Base-by-base conservation (phyloP, 2,888 invertebrate genomes). In the Camptogramma bilineatum region DNA sequence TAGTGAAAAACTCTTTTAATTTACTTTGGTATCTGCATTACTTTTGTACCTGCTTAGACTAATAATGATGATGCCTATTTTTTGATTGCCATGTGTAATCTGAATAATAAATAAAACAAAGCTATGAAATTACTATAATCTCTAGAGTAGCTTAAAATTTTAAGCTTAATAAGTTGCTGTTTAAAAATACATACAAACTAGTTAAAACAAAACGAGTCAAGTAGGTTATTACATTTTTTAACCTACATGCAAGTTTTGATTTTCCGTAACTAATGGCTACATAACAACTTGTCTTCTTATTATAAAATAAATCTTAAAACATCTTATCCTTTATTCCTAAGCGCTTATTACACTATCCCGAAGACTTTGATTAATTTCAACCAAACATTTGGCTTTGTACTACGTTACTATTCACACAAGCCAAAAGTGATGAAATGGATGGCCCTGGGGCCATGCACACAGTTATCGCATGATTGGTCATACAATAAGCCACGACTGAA, bases 1-100 rank as follows among this genome's bases (percentile, higher is more conserved):
- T 74, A 82, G 81, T 77, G 83, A 84, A 83, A 79, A 76, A 68
- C 80, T 70, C 77, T 73, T 77, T 78, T 83, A 71, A 78, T 80
- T 85, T 78, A 78, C 77, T 82, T 73, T 84, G 79, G 77, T 77
- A 80, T 82, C 65, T 44, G 62, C 64, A 48, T 80, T 82, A 82
- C 76, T 86, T 87, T 77, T 80, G 79, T 86, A 85, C 84, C 87
- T 87, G 90, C 87, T 88, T 86, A 87, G 50, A 54, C 34, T 52
- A 51, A 19, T 16, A 28, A 19, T 34, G 16, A 19, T 34, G 16
- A 17, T 46, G 17, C 28, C 17, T 54, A 46, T 16, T 16, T 16
- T 50, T 56, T 39, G 13, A 8, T 47, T 19, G 19, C 8, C 10
- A 42, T 42, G 4, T 42, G 16, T 17, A 7, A 44, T 16, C 44